phyloP scores from a whole-genome alignment of 2,797 vertebrate species.

The Lepilemur ruficaudatus region DNA sequence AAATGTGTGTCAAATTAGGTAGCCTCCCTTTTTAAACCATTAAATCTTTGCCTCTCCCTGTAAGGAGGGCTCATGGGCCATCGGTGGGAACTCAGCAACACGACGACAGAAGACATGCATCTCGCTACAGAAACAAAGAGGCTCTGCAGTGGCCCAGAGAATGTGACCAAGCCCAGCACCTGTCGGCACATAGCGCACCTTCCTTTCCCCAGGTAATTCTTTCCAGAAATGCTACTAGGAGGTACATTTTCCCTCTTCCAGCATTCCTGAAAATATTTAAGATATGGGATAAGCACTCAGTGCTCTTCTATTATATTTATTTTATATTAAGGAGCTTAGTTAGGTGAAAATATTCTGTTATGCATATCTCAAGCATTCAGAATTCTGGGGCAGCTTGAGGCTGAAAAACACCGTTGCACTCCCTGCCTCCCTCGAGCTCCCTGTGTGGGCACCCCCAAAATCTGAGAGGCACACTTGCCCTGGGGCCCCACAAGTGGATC shows the following conservation, averaged over 20 bases:
- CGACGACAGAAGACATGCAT: neutral
- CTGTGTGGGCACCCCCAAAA: neutral
- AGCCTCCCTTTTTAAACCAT: conserved; percentile 22
- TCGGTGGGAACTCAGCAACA: neutral
- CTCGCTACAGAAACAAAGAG: neutral
- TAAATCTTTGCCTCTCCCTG: conserved; percentile 41
- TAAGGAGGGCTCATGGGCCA: neutral
- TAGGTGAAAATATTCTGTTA: neutral
- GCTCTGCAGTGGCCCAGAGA: neutral
- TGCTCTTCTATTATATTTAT: too few relatives aligned
- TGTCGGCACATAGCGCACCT: neutral
- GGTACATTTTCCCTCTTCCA: neutral
- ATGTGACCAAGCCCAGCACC: neutral
- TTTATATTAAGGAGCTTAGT: neutral
- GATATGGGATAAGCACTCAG: neutral
- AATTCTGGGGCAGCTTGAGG: neutral
- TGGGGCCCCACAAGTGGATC: too few relatives aligned
- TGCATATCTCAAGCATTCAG: neutral
- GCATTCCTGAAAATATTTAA: conserved; percentile 47
- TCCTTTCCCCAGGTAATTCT: neutral
- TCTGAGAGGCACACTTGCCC: neutral
- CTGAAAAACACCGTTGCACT: neutral
- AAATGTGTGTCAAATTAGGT: conserved; percentile 66
- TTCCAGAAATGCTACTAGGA: neutral
- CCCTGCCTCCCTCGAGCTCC: neutral